Conservation (phyloP, 2,888 invertebrate species). For the Cremastinae sp. region DNA sequence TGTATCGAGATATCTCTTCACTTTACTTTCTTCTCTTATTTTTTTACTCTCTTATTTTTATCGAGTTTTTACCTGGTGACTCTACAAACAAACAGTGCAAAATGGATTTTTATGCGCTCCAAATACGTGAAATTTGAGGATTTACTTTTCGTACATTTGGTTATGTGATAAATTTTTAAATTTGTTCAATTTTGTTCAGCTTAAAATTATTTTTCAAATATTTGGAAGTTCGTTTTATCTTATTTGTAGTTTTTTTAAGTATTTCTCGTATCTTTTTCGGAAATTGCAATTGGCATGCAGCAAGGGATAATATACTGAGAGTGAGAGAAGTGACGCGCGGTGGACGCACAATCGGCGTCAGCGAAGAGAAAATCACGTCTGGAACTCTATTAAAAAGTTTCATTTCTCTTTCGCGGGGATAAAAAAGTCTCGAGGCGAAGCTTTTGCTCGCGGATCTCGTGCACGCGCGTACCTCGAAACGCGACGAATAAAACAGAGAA, state of each 20-base stretch:
- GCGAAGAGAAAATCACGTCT: constrained; percentile 46
- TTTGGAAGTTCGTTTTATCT: too few relatives aligned
- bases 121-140: not conserved
- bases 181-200: too few relatives aligned
- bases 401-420: constrained; percentile 49
- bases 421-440: constrained; percentile 16
- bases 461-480: constrained; percentile 38
- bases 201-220: too few relatives aligned
- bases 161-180: too few relatives aligned
- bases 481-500: constrained; percentile 32
- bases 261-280: not conserved
- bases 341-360: not conserved
- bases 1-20: not conserved
- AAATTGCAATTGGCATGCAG: not conserved
- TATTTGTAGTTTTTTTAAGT: not conserved
- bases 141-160: too few relatives aligned
- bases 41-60: constrained; percentile 2
- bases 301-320: constrained; percentile 8
- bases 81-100: not conserved
- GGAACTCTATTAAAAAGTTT: constrained; percentile 66
- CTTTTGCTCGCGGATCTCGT: not conserved
- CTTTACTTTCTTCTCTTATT: not conserved
- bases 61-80: constrained; percentile 1
- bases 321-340: constrained; percentile 22
- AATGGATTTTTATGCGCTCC: too few relatives aligned